Base-by-base conservation (phyloP, 1,140 invertebrate genomes). In the Bombus balteatus region DNA sequence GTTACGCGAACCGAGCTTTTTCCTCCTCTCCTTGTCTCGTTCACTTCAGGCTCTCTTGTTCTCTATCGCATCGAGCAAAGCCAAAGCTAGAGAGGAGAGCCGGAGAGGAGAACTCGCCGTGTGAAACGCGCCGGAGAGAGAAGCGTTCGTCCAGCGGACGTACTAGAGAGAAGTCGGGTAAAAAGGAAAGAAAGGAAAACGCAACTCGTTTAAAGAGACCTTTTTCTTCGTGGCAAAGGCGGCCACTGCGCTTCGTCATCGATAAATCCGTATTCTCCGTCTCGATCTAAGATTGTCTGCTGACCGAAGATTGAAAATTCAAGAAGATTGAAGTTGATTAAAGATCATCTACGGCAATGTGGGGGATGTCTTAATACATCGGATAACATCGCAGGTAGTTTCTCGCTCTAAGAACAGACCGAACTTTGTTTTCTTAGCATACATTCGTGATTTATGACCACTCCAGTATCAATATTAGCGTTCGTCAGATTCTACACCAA, bases 1-100 rank as follows among this genome's bases (percentile, higher is more conserved):
- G 85, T 68, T 91, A 84, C 88, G 47, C 34, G 87, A 85, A 37
- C 70, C 37, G 32, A 75, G 73, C 73, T 73, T 76, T 87, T 79
- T 37, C 37, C 74, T 57, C 15, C 1, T 9, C 2, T 22, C 41
- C 34, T 18, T 28, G 41, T 32, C 39, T 37, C 32, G 15, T 32
- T 75, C 37, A 28, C 39, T 12, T 3, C 57, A 12, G 57, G 57
- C 37, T 32, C 28, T 37, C 53, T 47, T 62, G 12, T 39, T 76
- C 28, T 74, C 25, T 37, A 25, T 53, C 3, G 59, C 53, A n/a
- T 39, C 66, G 76, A n/a, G 72, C 39, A 66, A 47, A 76, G 81
- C 22, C 57, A 39, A 65, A 53, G 81, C 28, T 39, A 53, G 25
- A 65, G 28, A 65, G 28, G 66, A 72, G 47, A n/a, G 34, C 9